phyloP scores from a whole-genome alignment of 1,140 invertebrate species.

The Lepidurus arcticus region DNA sequence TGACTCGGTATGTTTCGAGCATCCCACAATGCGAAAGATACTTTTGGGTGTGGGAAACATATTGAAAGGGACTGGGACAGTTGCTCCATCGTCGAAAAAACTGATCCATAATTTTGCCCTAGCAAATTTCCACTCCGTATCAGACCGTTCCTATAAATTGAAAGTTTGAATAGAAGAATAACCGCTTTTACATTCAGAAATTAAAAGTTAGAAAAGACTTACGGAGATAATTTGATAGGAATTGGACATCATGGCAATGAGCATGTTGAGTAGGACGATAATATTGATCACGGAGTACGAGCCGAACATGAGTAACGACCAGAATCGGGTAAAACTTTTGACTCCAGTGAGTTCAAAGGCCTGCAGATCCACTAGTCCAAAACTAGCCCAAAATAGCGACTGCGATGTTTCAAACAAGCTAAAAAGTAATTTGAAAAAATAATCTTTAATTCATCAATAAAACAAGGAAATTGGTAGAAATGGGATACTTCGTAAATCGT shows the following conservation, averaged over 20 bases:
- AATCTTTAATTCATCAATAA: neutral
- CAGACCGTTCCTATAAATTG: constrained; percentile 65
- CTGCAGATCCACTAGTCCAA: constrained; percentile 80
- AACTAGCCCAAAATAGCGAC: constrained; percentile 89
- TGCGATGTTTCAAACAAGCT: constrained; percentile 91
- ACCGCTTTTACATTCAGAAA: neutral
- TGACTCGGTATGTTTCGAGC: constrained; percentile 42
- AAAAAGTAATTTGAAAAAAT: constrained; percentile 40
- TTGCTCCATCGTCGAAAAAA: constrained; percentile 80
- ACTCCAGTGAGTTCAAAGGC: constrained; percentile 78
- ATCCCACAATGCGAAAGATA: constrained; percentile 52
- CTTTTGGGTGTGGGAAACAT: constrained; percentile 70
- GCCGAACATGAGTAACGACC: constrained; percentile 80
- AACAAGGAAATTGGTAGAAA: neutral
- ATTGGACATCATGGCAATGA: constrained; percentile 96
- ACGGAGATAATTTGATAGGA: constrained; percentile 89
- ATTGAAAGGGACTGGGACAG: constrained; percentile 81
- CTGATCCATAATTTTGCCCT: constrained; percentile 86
- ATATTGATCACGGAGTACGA: constrained; percentile 86
- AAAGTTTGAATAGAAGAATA: constrained; percentile 8
- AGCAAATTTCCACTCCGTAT: constrained; percentile 89
- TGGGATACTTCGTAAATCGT: constrained; percentile 70
- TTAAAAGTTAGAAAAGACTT: constrained; percentile 43
- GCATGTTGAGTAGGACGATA: constrained; percentile 85
- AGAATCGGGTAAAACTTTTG: constrained; percentile 80